Evolutionary conservation across 2,113 vertebrate genomes (phyloP).

Genomic region (Sturnus vulgaris): DNA sequence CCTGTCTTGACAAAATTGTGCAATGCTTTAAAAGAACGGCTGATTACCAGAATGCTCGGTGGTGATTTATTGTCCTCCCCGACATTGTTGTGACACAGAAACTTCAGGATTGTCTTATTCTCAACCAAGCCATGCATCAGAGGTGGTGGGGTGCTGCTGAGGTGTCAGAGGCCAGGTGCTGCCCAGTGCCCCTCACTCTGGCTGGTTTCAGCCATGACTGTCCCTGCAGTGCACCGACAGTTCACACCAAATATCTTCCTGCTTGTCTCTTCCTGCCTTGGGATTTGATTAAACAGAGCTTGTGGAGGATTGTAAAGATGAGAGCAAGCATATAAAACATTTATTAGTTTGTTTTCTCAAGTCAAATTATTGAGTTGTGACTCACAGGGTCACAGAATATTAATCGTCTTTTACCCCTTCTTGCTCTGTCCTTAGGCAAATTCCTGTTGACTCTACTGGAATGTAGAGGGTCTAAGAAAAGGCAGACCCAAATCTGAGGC

Average conservation of each 20-base stretch:
- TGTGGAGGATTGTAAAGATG: neutral
- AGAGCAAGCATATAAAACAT: neutral
- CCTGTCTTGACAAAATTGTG: constrained; percentile 16
- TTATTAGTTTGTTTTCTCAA: neutral
- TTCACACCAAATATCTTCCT: neutral
- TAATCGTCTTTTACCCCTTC: neutral
- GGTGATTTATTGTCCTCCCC: neutral
- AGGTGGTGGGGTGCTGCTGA: neutral
- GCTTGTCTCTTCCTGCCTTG: neutral
- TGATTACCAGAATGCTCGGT: neutral
- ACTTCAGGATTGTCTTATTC: neutral
- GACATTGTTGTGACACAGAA: neutral
- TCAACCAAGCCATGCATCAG: neutral
- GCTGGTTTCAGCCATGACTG: accelerated
- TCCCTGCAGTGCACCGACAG: neutral
- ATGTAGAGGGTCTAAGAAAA: neutral
- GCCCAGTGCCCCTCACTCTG: neutral
- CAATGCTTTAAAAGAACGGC: neutral
- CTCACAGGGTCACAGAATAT: neutral
- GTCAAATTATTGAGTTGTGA: neutral
- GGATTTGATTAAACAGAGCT: neutral
- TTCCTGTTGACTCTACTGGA: neutral
- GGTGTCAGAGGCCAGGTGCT: neutral
- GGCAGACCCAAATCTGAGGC: neutral
- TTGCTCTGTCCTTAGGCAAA: neutral